phyloP scores from a whole-genome alignment of 2,113 vertebrate species.

The Alectura lathami region DNA sequence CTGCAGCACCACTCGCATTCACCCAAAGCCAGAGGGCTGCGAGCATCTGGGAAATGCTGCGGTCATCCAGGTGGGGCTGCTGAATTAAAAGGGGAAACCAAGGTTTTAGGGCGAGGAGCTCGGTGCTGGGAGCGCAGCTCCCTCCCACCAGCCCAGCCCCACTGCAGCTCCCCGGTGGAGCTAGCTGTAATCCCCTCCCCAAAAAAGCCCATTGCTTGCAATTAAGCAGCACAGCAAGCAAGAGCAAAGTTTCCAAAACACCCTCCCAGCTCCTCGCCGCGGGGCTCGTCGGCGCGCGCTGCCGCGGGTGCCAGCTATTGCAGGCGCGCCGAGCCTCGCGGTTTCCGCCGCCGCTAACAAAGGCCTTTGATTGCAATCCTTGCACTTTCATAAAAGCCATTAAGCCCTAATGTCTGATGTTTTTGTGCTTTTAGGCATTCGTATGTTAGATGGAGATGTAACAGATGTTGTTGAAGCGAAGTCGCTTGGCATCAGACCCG shows the following conservation, averaged over 20 bases:
- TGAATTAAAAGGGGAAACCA: neutral
- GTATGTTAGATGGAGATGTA: conserved; percentile 95
- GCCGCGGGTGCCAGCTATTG: neutral
- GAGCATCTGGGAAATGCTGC: neutral
- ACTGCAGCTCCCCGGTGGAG: too few species aligned
- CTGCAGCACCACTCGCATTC: neutral
- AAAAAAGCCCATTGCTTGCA: neutral
- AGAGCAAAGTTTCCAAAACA: neutral
- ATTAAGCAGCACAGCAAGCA: neutral
- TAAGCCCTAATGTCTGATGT: conserved; percentile 47
- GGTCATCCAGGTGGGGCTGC: neutral
- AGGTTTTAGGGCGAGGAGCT: neutral
- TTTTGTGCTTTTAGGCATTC: conserved; percentile 83
- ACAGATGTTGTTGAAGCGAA: conserved; percentile 94
- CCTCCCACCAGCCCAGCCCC: neutral
- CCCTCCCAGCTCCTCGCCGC: neutral
- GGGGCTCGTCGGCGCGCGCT: neutral
- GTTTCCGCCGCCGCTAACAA: neutral
- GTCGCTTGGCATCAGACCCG: conserved; percentile 88
- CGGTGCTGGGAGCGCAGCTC: fast-evolving
- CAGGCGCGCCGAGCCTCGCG: neutral
- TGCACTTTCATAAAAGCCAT: conserved; percentile 9
- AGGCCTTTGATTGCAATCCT: conserved; percentile 64
- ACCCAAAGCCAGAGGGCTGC: fast-evolving
- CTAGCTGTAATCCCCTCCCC: neutral